Evolutionary conservation across 2,113 vertebrate genomes (phyloP).

Genomic region (Arothron firmamentum): DNA sequence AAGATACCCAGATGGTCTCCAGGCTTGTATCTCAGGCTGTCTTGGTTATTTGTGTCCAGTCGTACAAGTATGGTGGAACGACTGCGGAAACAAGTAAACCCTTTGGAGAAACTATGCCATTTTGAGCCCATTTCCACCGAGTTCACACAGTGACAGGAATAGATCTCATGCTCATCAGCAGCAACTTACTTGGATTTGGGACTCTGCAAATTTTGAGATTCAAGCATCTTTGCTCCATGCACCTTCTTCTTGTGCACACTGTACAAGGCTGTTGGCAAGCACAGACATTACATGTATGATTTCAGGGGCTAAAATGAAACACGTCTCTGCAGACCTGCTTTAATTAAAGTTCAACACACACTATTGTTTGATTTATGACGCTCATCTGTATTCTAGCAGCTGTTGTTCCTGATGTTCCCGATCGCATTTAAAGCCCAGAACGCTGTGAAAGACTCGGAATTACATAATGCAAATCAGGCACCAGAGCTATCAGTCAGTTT

Average conservation of each 20-base stretch:
- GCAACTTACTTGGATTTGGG: slow-evolving; percentile 87
- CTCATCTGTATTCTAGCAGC: no score
- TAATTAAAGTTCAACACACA: no score
- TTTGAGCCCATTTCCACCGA: neutral
- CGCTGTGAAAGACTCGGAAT: no score
- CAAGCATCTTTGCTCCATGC: slow-evolving; percentile 84
- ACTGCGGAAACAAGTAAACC: slow-evolving; percentile 61
- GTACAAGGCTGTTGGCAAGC: slow-evolving; percentile 78
- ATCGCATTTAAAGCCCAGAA: no score
- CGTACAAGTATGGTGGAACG: slow-evolving; percentile 91
- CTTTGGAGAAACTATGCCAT: neutral
- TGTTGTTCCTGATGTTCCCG: no score
- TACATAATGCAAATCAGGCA: neutral
- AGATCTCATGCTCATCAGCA: neutral
- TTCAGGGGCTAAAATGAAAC: neutral
- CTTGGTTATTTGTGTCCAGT: slow-evolving; percentile 86
- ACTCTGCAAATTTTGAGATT: slow-evolving; percentile 90
- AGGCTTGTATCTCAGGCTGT: slow-evolving; percentile 86
- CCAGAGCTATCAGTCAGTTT: neutral
- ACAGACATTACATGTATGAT: slow-evolving; percentile 9
- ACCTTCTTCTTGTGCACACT: slow-evolving; percentile 91
- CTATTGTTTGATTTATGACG: no score
- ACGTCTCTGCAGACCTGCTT: neutral
- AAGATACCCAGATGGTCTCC: slow-evolving; percentile 95
- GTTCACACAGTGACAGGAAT: no score